These are phyloP conservation scores for Drosophila planitibia DNA, from an alignment of 2,888 invertebrate species.

Conservation along the genomic window DNA sequence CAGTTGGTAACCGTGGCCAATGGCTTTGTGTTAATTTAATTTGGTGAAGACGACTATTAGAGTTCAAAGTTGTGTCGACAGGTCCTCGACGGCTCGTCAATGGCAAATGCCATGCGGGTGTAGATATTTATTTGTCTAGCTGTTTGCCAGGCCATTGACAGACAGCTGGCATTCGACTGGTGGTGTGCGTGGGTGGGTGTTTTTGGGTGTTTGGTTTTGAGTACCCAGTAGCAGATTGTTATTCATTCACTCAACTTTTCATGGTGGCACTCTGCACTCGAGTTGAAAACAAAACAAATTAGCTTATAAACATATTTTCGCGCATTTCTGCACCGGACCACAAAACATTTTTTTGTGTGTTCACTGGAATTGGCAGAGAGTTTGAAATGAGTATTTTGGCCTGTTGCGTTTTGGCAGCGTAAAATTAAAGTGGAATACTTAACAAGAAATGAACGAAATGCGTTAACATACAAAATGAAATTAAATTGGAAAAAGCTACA, in stretches of 20 bases:
- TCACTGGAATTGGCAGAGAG: not conserved
- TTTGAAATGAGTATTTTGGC: constrained; percentile 5
- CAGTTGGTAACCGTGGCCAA: constrained; percentile 56
- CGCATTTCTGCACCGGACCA: constrained; percentile 43
- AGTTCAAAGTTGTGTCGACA: constrained; percentile 69
- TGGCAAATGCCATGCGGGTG: constrained; percentile 54
- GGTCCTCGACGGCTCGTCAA: constrained; percentile 40
- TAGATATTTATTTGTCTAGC: constrained; percentile 31
- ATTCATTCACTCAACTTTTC: constrained; percentile 54
- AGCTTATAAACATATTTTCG: constrained; percentile 58
- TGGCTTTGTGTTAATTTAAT: constrained; percentile 76
- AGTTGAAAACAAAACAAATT: constrained; percentile 49
- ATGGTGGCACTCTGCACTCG: constrained; percentile 18
- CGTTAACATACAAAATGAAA: not conserved
- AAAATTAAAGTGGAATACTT: not conserved
- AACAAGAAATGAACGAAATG: not conserved
- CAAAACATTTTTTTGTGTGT: constrained; percentile 29
- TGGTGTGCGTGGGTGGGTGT: not conserved
- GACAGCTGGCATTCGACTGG: constrained; percentile 39
- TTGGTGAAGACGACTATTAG: constrained; percentile 47
- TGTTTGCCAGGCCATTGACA: constrained; percentile 41
- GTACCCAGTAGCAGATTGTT: constrained; percentile 22
- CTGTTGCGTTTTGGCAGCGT: constrained; percentile 1
- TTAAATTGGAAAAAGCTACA: not conserved
- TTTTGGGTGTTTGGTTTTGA: no score